Base-by-base conservation (phyloP, 2,113 vertebrate species). In the Lonchura striata region DNA sequence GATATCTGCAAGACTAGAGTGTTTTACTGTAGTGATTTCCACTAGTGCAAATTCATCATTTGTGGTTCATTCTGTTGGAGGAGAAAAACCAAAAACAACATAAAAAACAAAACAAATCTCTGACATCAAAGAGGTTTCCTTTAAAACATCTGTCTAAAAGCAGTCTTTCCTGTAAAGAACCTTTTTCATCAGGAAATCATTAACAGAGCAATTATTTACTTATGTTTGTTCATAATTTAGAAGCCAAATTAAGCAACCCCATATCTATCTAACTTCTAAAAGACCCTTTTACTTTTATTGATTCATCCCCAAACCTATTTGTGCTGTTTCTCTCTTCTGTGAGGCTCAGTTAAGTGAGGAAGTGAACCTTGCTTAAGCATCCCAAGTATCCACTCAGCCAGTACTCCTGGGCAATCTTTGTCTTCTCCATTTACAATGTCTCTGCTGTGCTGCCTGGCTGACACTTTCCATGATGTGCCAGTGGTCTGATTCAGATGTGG, bases 391-490 rank as follows among this genome's bases (percentile, higher is more conserved):
- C 24, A 22, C 9, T 7, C 14, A 68, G 31, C 12, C 39, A 52
- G 68, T 2, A 1, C 42, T 76, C 18, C 42, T 37, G 59, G 47
- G 4, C 63, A 44, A 20, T 14, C 27, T 41, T 41, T 39, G 57
- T n/a, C 47, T 61, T 56, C 35, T 57, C 31, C 39, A 23, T 60
- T 35, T 30, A 25, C 10, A 17, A 9, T 4, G 9, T 15, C 33
- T 74, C 33, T 4, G 10, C 30, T 28, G 81, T 57, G 61, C 41
- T 42, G n/a, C 27, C n/a, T 44, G 52, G 15, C 31, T 46, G 44
- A 49, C 28, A 35, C 28, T 7, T 44, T 24, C 46, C 65, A 25
- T 4, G 1, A 61, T 0, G 0, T 24, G 23, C 2, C 0, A 63
- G 39, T 19, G 33, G 20, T 65, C 59, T 3, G 5, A 44, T 33